phyloP scores from a whole-genome alignment of 2,113 vertebrate genomes.

The Chaetorhynchus papuensis region DNA sequence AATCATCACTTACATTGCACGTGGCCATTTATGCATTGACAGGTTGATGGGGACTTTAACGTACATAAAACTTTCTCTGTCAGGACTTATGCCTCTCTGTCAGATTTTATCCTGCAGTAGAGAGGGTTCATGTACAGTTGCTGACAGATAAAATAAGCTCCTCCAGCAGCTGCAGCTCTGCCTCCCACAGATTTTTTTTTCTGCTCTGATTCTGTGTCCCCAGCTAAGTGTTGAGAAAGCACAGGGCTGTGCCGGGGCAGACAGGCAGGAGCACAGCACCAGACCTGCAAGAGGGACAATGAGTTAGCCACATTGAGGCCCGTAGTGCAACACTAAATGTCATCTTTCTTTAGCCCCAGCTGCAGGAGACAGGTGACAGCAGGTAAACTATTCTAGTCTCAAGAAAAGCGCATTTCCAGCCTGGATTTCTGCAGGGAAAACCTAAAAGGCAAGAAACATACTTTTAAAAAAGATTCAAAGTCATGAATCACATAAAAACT shows the following conservation, averaged over 20 bases:
- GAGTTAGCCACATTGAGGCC: rapidly evolving
- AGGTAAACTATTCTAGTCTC: background rate
- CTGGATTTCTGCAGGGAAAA: background rate
- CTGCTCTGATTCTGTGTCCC: background rate
- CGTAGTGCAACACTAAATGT: background rate
- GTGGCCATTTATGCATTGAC: constrained; percentile 45
- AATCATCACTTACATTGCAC: constrained; percentile 42
- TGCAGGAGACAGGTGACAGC: background rate
- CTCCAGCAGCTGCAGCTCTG: constrained; percentile 51
- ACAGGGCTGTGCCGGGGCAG: rapidly evolving
- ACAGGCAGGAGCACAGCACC: rapidly evolving
- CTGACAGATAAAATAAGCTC: constrained; percentile 64
- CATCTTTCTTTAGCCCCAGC: background rate
- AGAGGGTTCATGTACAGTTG: constrained; percentile 42
- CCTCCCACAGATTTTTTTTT: constrained; percentile 10
- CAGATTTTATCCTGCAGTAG: constrained; percentile 61
- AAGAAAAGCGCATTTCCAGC: background rate
- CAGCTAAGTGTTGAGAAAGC: background rate
- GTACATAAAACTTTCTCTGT: constrained; percentile 57
- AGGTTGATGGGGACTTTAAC: constrained; percentile 59
- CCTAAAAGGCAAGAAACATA: background rate
- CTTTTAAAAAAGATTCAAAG: background rate
- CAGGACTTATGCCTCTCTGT: constrained; percentile 42
- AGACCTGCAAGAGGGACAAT: background rate
- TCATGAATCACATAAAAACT: background rate